Evolutionary conservation across 2,113 vertebrate species (phyloP), one percentile per base, ranked within the genome.

Genomic region (Micromys minutus): DNA sequence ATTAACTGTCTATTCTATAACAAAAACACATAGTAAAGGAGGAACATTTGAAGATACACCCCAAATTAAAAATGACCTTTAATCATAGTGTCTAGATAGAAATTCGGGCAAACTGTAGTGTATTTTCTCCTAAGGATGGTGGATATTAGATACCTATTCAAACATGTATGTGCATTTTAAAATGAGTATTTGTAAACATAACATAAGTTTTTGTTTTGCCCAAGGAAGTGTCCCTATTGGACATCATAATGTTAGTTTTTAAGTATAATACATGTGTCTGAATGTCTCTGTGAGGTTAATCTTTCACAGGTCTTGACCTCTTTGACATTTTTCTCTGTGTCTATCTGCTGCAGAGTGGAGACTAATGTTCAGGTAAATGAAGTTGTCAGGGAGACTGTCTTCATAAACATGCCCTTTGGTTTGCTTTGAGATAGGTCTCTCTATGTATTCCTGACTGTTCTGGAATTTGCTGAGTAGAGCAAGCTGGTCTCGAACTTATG

Each of bases 171-270:
- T 42, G 31, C 10, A n/a, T n/a, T n/a, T n/a, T n/a, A n/a, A n/a
- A n/a, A n/a, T n/a, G n/a, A n/a, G n/a, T n/a, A n/a, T n/a, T 80
- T 93, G 7, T 0, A 85, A 89, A 7, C 0, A 67, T 91, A 89
- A 47, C 19, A 81, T 15, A 87, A 29, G 34, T 79, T 69, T 71
- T 96, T n/a, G 26, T 89, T 94, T 95, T 95, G 42, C 3, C 76
- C 91, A 94, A 71, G 34, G 77, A 89, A 9, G 0, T 19, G 76
- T 96, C 87, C 52, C 3, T 1, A 84, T 45, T 96, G 29, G 94
- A 83, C 79, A 90, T 2, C 1, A 52, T 80, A 65, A 0, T 80
- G 19, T 50, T 71, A 84, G 59, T n/a, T 94, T 96, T 93, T 4
- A 50, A 89, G 21, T 52, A 81, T 57, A 47, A 21, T 94, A 65